A percentile compares a stretch with the other conserved stretches of the same genome.
These are phyloP conservation scores for Rhagonycha lutea DNA, from an alignment of 2,888 invertebrate species.

Conservation along the genomic window DNA sequence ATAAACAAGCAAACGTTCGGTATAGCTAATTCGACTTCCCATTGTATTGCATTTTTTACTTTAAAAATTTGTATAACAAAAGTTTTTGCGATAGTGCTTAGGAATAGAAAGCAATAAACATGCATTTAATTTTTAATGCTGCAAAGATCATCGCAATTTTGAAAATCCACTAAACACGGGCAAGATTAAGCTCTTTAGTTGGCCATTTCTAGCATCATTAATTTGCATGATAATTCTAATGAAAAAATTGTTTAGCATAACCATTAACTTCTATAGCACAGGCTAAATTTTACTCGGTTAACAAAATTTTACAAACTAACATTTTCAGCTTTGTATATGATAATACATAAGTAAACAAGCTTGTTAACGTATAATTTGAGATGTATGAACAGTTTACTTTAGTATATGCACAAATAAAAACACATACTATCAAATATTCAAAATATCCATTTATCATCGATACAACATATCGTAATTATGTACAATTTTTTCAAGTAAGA, in stretches of 20 bases:
- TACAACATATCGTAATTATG: constrained; percentile 24
- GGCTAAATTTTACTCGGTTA: neutral
- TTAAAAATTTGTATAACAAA: neutral
- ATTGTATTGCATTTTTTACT: neutral
- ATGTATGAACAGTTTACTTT: constrained; percentile 12
- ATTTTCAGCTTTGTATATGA: neutral
- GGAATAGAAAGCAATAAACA: neutral
- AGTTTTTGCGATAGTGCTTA: neutral
- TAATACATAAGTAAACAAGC: constrained; percentile 12
- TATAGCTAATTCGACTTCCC: neutral
- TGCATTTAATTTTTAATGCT: neutral
- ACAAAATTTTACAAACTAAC: neutral
- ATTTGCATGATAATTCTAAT: constrained; percentile 36
- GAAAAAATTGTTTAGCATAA: constrained; percentile 40
- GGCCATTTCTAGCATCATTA: constrained; percentile 33
- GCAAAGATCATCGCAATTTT: neutral
- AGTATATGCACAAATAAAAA: constrained; percentile 11
- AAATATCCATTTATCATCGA: constrained; percentile 24
- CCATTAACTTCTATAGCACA: constrained; percentile 28
- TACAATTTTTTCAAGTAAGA: neutral
- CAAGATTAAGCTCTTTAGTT: constrained; percentile 17
- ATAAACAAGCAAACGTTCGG: constrained; percentile 14
- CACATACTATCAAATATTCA: constrained; percentile 16
- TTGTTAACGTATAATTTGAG: constrained; percentile 24
- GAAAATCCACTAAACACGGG: neutral